Conservation (phyloP, 2,797 vertebrate species). For the Ispidina lecontei region DNA sequence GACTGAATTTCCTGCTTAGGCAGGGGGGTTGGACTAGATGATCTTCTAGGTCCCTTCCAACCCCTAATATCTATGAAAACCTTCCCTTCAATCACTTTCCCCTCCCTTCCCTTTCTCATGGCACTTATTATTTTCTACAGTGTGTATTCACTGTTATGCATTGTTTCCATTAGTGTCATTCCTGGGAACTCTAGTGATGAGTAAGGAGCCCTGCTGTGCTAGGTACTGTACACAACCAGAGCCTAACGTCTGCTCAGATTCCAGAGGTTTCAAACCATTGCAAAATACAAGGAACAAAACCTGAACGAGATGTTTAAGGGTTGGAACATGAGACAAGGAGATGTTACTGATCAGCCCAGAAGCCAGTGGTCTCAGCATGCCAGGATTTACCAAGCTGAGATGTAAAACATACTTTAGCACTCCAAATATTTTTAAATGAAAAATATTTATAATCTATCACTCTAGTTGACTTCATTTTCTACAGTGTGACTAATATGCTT, state of each 20-base stretch:
- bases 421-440: not conserved
- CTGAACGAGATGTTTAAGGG: not conserved
- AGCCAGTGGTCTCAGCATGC: not conserved
- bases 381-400: not conserved
- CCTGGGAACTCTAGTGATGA: not conserved
- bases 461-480: not conserved
- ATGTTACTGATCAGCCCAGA: not conserved
- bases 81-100: not conserved
- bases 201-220: not conserved
- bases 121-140: not conserved
- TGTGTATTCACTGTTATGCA: not conserved
- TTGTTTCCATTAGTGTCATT: not conserved
- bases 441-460: not conserved
- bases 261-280: not conserved
- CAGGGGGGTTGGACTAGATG: no score
- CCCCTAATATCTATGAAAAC: no score
- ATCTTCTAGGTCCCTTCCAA: no score
- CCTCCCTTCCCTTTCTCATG: not conserved
- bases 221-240: not conserved
- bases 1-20: no score
- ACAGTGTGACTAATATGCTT: not conserved
- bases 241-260: not conserved
- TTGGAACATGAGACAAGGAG: not conserved
- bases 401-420: not conserved
- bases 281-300: not conserved